Evolutionary conservation across 92 coral and sea anemone species (phyloP), one percentile per base, ranked within the genome.

Genomic region (Epizoanthus stellaris): DNA sequence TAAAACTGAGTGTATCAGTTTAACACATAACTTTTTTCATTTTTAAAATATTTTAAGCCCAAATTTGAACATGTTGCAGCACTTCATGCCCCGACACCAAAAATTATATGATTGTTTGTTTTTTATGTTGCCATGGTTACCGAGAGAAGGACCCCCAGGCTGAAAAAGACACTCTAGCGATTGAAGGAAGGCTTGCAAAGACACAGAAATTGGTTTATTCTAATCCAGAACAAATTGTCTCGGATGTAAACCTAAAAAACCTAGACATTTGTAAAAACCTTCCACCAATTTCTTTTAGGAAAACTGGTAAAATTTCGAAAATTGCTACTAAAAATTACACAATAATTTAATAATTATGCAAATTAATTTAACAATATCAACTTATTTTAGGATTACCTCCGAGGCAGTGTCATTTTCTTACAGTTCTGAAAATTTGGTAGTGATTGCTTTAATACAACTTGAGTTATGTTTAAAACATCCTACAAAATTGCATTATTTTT

Each of bases 401-500:
- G 10, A 73, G 79, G 0, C 20, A 73, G 17, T 23, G 64, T 53
- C 30, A 52, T 52, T 53, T 53, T 73, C n/a, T 53, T 73, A 20
- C 42, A 53, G 79, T 53, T 65, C 75, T 81, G 75, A 81, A 81
- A 49, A 68, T 81, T 66, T 81, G 47, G 30, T 66, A 39, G 20
- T 43, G 74, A 81, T 66, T 66, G 64, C 64, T 66, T 70, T 25
- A 45, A 66, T 81, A 67, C 75, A 66, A 66, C 43, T 65, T 67
- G 85, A 67, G 85, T 12, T 81, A 66, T 81, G 85, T 81, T 81
- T 81, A 52, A n/a, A 81, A 81, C 23, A 13, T 45, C 34, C 23
- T 0, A 60, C 47, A 81, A 81, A 13, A 65, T 21, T 20, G 36
- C 30, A 36, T 19, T 21, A 66, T 81, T 20, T 40, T 34, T 1